Base-by-base conservation (phyloP, 2,797 vertebrate species). In the Spea hammondii region DNA sequence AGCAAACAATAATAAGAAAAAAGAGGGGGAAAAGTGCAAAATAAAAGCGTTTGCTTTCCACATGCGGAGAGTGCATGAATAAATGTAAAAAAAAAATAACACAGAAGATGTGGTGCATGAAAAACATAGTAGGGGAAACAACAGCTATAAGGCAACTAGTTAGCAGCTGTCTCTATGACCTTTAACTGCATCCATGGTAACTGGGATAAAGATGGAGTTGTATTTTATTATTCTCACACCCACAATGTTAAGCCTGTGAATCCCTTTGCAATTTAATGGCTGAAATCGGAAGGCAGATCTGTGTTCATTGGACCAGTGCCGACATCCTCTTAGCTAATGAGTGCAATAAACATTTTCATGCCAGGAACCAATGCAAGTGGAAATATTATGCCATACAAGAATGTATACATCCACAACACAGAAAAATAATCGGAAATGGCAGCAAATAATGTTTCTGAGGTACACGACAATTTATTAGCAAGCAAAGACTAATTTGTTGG, bases 261-360 rank as follows among this genome's bases (percentile, higher is more conserved):
- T 93, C 91, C 91, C 90, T 91, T 88, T 91, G 92, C 90, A 92
- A 92, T 92, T 93, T 93, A 92, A 92, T 89, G 91, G 91, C 92
- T 93, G 90, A 92, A 93, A 93, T 93, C 92, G 91, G 93, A 92
- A 93, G 91, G 92, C 93, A 92, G 92, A 92, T 92, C 92, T 91
- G 92, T 93, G 91, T 93, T 94, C 91, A 95, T 95, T 98, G 97
- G 97, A 97, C 94, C 88, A 82, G 84, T 92, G 96, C 96, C 95
- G 94, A 95, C 93, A 93, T 93, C 93, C 95, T 94, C 91, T 91
- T 92, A 94, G 95, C 94, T 98, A 98, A 97, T 97, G 96, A 96
- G 95, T 89, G 92, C 94, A 97, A 97, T 97, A 96, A 97, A 96
- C 95, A 94, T 93, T 93, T 95, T 94, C 95, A 94, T 95, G 95